These are phyloP conservation scores for Bombus turneri DNA, from an alignment of 1,140 invertebrate genomes.

Conservation along the genomic window DNA sequence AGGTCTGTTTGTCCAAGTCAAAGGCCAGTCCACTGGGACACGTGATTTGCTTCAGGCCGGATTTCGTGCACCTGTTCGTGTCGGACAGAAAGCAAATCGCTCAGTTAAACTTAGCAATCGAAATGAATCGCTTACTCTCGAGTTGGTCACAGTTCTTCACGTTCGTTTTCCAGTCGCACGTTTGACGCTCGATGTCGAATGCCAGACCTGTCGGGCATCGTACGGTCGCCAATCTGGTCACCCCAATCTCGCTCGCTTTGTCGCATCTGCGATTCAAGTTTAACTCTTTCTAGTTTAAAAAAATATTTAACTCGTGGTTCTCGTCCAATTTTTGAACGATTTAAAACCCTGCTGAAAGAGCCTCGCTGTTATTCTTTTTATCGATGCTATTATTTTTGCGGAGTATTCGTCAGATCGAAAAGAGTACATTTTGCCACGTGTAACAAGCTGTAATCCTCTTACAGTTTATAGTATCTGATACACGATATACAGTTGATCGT, in stretches of 20 bases:
- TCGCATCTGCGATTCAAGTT: conserved; percentile 88
- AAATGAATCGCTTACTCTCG: conserved; percentile 89
- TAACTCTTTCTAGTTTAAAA: not conserved
- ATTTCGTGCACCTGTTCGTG: conserved; percentile 92
- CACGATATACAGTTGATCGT: not conserved
- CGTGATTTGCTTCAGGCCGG: conserved; percentile 96
- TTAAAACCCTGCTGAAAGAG: not conserved
- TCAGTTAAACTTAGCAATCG: conserved; percentile 68
- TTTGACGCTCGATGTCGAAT: conserved; percentile 97
- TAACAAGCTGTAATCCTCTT: not conserved
- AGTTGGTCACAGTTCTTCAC: conserved; percentile 96
- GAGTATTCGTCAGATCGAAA: no score
- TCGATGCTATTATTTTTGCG: not conserved
- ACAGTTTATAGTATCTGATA: not conserved
- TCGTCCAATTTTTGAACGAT: not conserved
- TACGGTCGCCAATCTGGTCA: conserved; percentile 92
- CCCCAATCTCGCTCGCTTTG: conserved; percentile 92
- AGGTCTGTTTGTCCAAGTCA: conserved; percentile 98
- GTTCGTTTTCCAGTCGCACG: conserved; percentile 97
- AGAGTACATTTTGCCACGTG: no score
- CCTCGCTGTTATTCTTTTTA: not conserved
- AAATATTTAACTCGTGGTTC: not conserved
- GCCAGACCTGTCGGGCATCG: conserved; percentile 94
- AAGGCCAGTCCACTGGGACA: conserved; percentile 97
- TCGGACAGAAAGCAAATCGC: conserved; percentile 76